Conservation (phyloP, 2,888 invertebrate genomes). For the Drosophila gaucha region DNA sequence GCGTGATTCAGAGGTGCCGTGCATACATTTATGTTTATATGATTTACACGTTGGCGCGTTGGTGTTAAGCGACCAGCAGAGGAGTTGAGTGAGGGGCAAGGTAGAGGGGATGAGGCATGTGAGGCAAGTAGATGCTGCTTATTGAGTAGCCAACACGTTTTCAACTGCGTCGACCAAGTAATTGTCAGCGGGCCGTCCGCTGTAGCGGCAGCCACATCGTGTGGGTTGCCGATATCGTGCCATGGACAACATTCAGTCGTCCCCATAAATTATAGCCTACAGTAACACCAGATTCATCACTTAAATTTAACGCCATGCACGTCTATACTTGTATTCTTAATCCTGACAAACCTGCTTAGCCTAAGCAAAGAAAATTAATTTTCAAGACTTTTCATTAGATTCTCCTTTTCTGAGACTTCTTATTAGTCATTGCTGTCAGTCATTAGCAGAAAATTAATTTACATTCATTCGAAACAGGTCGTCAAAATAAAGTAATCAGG, state of each 20-base stretch:
- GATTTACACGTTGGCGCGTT: constrained; percentile 58
- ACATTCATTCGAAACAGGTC: constrained; percentile 25
- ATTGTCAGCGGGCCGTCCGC: constrained; percentile 56
- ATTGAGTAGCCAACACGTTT: constrained; percentile 58
- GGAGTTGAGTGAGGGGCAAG: background rate
- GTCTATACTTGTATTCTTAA: background rate
- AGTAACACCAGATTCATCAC: constrained; percentile 14
- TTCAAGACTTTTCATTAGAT: constrained; percentile 3
- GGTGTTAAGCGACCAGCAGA: constrained; percentile 39
- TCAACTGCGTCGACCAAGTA: constrained; percentile 25
- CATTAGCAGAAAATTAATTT: constrained; percentile 56
- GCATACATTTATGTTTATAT: constrained; percentile 49
- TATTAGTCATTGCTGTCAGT: constrained; percentile 14
- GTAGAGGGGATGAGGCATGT: background rate
- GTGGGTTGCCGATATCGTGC: constrained; percentile 52
- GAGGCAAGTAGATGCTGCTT: constrained; percentile 18
- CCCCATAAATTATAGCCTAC: constrained; percentile 34
- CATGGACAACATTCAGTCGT: constrained; percentile 15
- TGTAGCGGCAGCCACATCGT: constrained; percentile 28
- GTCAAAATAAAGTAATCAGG: constrained; percentile 51
- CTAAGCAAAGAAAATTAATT: constrained; percentile 21
- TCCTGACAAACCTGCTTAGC: constrained; percentile 4
- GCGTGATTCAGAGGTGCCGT: constrained; percentile 68
- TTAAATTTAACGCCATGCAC: constrained; percentile 4
- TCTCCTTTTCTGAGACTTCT: background rate